phyloP scores from a whole-genome alignment of 2,888 invertebrate genomes.

The Hemaris fuciformis region DNA sequence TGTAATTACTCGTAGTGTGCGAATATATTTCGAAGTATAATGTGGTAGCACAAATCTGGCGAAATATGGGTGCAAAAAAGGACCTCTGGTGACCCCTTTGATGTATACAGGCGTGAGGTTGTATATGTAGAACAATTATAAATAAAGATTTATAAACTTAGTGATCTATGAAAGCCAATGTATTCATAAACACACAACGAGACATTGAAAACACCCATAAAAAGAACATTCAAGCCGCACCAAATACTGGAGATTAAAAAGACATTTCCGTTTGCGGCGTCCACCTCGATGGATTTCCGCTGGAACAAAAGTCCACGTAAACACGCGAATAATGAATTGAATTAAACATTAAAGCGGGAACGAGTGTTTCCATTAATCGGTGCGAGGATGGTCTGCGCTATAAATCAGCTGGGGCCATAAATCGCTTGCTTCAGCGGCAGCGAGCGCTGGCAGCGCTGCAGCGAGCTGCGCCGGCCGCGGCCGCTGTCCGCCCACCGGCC shows the following conservation, averaged over 20 bases:
- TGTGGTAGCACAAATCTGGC: too few relatives aligned
- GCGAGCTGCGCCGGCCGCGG: constrained; percentile 24
- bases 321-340: constrained; percentile 7
- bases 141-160: too few relatives aligned
- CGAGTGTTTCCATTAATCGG: constrained; percentile 13
- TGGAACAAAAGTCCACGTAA: not conserved
- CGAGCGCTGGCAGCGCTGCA: constrained; percentile 29
- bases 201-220: too few relatives aligned
- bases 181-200: too few relatives aligned
- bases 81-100: too few relatives aligned
- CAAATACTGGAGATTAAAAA: not conserved
- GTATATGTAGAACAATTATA: too few relatives aligned
- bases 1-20: too few relatives aligned
- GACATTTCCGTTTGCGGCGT: too few relatives aligned
- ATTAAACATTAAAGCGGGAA: constrained; percentile 10
- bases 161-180: too few relatives aligned
- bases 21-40: too few relatives aligned
- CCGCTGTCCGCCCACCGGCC: constrained; percentile 48
- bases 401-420: constrained; percentile 50
- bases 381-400: not conserved
- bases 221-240: not conserved
- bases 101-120: too few relatives aligned
- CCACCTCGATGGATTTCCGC: not conserved
- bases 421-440: constrained; percentile 56
- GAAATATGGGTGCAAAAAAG: too few relatives aligned